Evolutionary conservation across 2,888 invertebrate species (phyloP), one percentile per base, ranked within the genome.

Genomic region (Platycnemis pennipes): DNA sequence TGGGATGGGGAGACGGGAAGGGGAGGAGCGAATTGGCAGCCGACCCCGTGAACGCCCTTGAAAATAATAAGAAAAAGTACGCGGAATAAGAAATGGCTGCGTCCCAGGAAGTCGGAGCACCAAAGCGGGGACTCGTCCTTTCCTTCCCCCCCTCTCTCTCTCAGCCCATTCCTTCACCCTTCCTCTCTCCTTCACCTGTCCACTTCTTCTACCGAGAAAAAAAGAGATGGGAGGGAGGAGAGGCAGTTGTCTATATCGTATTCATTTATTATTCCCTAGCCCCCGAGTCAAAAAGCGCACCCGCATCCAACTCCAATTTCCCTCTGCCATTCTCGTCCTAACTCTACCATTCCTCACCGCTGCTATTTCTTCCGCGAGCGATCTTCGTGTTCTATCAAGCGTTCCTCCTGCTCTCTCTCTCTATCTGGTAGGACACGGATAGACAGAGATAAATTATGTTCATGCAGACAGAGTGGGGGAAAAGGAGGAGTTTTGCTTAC

Each of bases 21-120:
- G n/a, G 63, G 63, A 49, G 49, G 49, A 19, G 37, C 22, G 49
- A 46, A 63, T 91, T 91, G 91, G 91, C 91, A 91, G 63, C 56
- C 91, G 31, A 91, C 91, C 91, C 91, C 91, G 91, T n/a, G 49
- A 63, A 91, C 91, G 91, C 91, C 91, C 91, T 91, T 91, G 91
- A 91, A 89, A 91, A 69, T 91, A 91, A 56, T 63, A 63, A 63
- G 89, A 91, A 91, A 91, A 91, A 63, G 42, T 44, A 19, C 44
- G 42, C 45, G 91, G 63, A 91, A 63, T 44, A 89, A 63, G 63
- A 91, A 63, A 91, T 69, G 91, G 69, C 63, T 63, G 91, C 44
- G 91, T 91, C 91, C 91, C 91, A 91, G 91, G 91, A 91, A 91
- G 91, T 91, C 44, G 44, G n/a, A 44, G 44, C 91, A 91, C 31